Conservation (phyloP, 2,797 vertebrate species). For the Enteromius radiatus region DNA sequence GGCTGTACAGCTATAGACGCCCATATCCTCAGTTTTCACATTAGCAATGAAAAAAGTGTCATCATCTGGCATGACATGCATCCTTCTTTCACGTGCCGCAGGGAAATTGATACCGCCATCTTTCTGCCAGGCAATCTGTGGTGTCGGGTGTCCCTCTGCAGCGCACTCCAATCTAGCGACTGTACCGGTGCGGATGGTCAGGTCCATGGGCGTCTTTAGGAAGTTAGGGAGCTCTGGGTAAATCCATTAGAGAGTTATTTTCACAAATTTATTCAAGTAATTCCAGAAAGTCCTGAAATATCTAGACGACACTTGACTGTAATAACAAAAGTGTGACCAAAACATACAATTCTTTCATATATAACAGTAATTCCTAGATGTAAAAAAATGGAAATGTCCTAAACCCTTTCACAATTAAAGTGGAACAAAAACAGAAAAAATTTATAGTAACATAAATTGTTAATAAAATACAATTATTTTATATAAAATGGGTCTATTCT, state of each 20-base stretch:
- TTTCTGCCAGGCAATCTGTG: conserved; percentile 98
- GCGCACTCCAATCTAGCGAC: conserved; percentile 94
- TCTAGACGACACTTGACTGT: too few relatives aligned
- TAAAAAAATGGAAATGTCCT: not conserved
- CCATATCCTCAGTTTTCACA: conserved; percentile 92
- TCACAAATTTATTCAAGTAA: not conserved
- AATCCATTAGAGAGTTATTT: not conserved
- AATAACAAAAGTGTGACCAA: too few relatives aligned
- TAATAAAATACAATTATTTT: not conserved
- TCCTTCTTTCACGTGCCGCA: conserved; percentile 93
- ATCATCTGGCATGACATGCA: conserved; percentile 99
- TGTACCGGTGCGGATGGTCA: conserved; percentile 90
- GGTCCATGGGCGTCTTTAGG: conserved; percentile 94
- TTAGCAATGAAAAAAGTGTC: conserved; percentile 98
- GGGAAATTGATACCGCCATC: conserved; percentile 97
- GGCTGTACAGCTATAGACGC: conserved; percentile 95
- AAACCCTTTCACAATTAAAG: not conserved
- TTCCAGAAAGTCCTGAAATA: not conserved
- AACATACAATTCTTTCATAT: not conserved
- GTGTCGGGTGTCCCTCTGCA: conserved; percentile 88
- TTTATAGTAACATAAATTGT: not conserved
- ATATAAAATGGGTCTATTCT: not conserved
- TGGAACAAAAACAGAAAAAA: not conserved
- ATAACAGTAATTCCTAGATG: not conserved
- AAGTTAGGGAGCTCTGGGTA: conserved; percentile 85